Percentiles rank a stretch among this genome's conserved stretches.
Evolutionary conservation across 2,113 vertebrate species (phyloP).

Genomic region (Saimiri boliviensis): DNA sequence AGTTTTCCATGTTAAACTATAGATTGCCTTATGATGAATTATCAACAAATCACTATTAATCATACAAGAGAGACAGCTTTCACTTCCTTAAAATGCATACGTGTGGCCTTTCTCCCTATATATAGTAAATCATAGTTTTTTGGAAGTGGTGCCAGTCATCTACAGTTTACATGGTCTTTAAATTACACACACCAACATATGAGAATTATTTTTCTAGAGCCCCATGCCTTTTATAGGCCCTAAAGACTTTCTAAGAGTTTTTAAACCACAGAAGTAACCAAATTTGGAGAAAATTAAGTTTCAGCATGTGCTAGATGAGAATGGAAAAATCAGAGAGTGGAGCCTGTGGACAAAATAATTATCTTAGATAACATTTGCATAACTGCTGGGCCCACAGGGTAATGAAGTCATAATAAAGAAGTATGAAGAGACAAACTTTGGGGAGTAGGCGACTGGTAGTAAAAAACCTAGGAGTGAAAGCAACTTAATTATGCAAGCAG

Average conservation of each 20-base stretch:
- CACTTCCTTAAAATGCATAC: background rate
- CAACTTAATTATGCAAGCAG: background rate
- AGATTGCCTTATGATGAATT: background rate
- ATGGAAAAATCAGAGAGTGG: background rate
- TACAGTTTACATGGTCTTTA: background rate
- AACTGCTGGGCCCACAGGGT: background rate
- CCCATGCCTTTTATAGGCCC: background rate
- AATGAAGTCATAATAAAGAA: background rate
- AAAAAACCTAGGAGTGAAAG: background rate
- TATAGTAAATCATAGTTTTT: background rate
- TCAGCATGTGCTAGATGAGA: background rate
- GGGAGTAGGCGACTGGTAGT: background rate
- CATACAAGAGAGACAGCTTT: background rate
- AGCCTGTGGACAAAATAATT: background rate
- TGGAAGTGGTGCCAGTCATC: background rate
- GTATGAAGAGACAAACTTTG: background rate
- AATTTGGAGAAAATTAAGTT: conserved; percentile 7
- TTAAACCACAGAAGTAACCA: background rate
- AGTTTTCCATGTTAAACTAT: background rate
- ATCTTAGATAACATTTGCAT: background rate
- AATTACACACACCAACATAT: background rate
- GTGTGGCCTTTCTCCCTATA: background rate
- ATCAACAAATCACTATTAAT: background rate
- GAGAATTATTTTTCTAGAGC: background rate
- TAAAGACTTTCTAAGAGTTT: background rate